A percentile compares a stretch with the other conserved stretches of the same genome.
Conservation (phyloP, 2,888 invertebrate genomes). For the Amphimallon solstitiale region DNA sequence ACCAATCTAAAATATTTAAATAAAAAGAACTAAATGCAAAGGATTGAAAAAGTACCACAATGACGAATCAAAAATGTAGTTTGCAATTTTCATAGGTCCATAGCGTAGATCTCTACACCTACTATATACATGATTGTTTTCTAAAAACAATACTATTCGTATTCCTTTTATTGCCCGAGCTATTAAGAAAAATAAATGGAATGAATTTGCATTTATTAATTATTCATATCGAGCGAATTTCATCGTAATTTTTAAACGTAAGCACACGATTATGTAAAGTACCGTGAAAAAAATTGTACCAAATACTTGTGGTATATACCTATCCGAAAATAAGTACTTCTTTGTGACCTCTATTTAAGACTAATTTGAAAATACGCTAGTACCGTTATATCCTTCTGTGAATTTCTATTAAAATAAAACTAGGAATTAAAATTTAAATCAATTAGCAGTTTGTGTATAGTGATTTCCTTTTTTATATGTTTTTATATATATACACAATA, state of each 20-base stretch:
- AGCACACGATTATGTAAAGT: constrained; percentile 3
- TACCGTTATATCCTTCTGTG: constrained; percentile 13
- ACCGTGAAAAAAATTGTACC: not conserved
- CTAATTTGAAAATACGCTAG: too few relatives aligned
- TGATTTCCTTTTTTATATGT: too few relatives aligned
- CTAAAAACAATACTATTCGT: not conserved
- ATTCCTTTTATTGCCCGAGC: constrained; percentile 7
- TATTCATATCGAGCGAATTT: constrained; percentile 10
- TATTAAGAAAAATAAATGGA: constrained; percentile 24
- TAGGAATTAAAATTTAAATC: too few relatives aligned
- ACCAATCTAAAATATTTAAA: too few relatives aligned
- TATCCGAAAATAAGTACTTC: not conserved
- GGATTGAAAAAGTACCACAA: too few relatives aligned
- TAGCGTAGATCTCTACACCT: not conserved
- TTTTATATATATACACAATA: too few relatives aligned
- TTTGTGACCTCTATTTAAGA: too few relatives aligned
- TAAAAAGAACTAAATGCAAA: too few relatives aligned
- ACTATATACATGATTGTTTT: not conserved
- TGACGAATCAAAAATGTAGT: too few relatives aligned
- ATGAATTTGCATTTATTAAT: constrained; percentile 24
- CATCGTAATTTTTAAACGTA: constrained; percentile 11
- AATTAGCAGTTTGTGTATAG: too few relatives aligned
- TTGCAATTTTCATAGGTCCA: not conserved
- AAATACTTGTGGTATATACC: not conserved
- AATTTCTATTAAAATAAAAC: too few relatives aligned